Evolutionary conservation across 2,888 invertebrate species (phyloP).

Genomic region (Tinea semifulvella): DNA sequence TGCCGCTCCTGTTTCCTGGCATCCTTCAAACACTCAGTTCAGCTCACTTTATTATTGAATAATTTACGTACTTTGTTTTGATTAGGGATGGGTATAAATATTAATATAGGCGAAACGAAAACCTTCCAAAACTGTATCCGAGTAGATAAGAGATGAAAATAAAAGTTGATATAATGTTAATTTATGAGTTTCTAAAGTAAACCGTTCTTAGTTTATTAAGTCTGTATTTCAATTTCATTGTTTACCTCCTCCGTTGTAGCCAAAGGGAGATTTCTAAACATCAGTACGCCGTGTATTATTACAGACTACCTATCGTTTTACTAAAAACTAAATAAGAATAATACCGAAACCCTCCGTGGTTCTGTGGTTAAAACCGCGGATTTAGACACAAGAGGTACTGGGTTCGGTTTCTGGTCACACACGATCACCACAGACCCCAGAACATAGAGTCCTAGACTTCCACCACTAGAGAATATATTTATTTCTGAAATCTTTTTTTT

Average conservation of each 20-base stretch:
- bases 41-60: conserved; percentile 12
- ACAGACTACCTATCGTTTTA: too few relatives aligned
- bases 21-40: too few relatives aligned
- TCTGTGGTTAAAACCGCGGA: too few relatives aligned
- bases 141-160: conserved; percentile 8
- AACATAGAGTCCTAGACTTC: too few relatives aligned
- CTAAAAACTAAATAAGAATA: too few relatives aligned
- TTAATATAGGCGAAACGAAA: conserved; percentile 7
- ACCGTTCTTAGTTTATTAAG: conserved; percentile 7
- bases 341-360: too few relatives aligned
- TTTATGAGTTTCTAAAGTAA: conserved; percentile 13
- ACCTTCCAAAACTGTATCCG: conserved; percentile 9
- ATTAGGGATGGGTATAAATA: conserved; percentile 10
- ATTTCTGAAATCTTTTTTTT: too few relatives aligned
- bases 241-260: neutral
- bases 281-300: neutral
- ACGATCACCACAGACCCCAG: too few relatives aligned
- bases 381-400: too few relatives aligned
- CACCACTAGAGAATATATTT: too few relatives aligned
- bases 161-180: conserved; percentile 11
- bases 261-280: neutral
- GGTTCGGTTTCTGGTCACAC: too few relatives aligned
- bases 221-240: conserved; percentile 9
- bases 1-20: too few relatives aligned
- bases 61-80: conserved; percentile 1